Percentiles rank a stretch among this genome's conserved stretches.
Conservation (phyloP, 2,888 invertebrate species). For the Drosophila leonis region DNA sequence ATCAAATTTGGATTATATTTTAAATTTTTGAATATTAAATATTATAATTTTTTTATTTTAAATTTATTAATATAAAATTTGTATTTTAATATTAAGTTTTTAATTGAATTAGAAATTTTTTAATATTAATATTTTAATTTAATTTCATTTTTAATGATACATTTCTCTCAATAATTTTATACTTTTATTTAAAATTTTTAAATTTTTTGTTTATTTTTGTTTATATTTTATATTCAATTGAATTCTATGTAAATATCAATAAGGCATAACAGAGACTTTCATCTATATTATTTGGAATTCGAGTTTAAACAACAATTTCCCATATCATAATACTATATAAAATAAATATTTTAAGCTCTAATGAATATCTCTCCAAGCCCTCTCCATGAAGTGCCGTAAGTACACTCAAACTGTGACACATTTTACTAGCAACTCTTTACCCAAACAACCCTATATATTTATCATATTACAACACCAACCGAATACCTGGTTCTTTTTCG, state of each 20-base stretch:
- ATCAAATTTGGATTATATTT: not conserved
- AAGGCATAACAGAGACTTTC: not conserved
- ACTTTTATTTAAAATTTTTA: too few relatives aligned
- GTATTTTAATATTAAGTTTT: not conserved
- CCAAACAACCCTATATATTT: slow-evolving; percentile 8
- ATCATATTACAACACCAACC: slow-evolving; percentile 31
- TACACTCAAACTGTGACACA: not conserved
- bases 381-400: too few relatives aligned
- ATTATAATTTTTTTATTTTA: not conserved
- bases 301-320: not conserved
- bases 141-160: too few relatives aligned
- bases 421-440: not conserved
- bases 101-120: not conserved
- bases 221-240: too few relatives aligned
- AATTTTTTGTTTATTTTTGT: too few relatives aligned
- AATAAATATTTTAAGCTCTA: not conserved
- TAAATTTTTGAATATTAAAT: not conserved
- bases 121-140: not conserved
- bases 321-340: not conserved
- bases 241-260: too few relatives aligned
- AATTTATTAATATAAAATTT: not conserved
- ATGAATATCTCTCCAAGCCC: not conserved
- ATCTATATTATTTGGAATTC: not conserved
- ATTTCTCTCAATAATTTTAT: too few relatives aligned
- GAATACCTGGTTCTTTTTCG: not conserved